These are phyloP conservation scores for Bactericera cockerelli DNA, from an alignment of 1,140 invertebrate genomes.

Conservation along the genomic window DNA sequence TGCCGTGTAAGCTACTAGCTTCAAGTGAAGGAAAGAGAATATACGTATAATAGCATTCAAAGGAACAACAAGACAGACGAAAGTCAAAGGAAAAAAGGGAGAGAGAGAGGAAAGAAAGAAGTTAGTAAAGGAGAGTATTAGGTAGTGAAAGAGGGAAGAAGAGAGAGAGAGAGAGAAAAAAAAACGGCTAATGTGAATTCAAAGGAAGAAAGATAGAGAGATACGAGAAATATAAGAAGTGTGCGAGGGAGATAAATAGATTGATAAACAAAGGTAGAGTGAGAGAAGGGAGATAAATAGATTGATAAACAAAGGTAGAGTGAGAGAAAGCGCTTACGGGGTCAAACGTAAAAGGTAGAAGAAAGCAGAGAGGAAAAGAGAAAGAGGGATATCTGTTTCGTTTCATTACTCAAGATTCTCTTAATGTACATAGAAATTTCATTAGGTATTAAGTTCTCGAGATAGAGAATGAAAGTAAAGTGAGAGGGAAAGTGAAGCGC, in stretches of 20 bases:
- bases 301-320: neutral
- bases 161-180: constrained; percentile 14
- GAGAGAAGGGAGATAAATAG: constrained; percentile 9
- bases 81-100: neutral
- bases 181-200: constrained; percentile 12
- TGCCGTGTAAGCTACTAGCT: neutral
- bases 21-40: too few relatives aligned
- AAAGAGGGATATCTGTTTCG: too few relatives aligned
- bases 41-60: too few relatives aligned
- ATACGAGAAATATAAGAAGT: constrained; percentile 1
- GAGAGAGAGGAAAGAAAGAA: neutral
- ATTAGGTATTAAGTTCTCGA: too few relatives aligned
- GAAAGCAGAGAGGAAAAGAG: neutral
- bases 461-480: neutral
- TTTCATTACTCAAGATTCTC: too few relatives aligned
- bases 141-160: neutral
- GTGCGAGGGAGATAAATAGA: constrained; percentile 12
- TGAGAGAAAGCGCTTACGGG: too few relatives aligned
- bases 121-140: neutral
- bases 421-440: too few relatives aligned
- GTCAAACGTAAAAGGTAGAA: too few relatives aligned
- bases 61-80: too few relatives aligned
- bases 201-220: constrained; percentile 19
- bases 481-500: too few relatives aligned
- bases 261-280: constrained; percentile 2